phyloP scores from a whole-genome alignment of 2,113 vertebrate species.

The Rhabdornis inornatus region DNA sequence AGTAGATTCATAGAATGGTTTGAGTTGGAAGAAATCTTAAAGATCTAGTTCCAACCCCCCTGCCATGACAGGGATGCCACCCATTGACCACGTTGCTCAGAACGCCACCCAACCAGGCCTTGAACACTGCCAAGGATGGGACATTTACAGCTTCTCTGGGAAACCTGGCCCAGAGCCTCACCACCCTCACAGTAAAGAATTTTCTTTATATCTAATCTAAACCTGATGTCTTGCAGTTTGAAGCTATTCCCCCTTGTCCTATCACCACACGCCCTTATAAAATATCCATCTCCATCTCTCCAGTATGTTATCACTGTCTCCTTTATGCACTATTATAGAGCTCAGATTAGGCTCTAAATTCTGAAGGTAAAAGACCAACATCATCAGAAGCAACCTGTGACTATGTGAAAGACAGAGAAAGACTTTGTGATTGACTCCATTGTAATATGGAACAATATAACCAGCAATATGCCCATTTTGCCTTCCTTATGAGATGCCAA shows the following conservation, averaged over 20 bases:
- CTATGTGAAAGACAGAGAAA: background rate
- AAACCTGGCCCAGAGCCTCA: background rate
- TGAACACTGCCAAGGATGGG: background rate
- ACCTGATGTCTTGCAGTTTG: background rate
- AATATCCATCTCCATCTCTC: background rate
- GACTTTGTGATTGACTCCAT: accelerated
- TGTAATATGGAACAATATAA: background rate
- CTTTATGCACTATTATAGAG: background rate
- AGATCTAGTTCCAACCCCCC: background rate
- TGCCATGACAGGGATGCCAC: background rate
- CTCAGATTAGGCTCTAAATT: background rate
- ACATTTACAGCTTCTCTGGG: background rate
- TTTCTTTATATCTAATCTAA: background rate
- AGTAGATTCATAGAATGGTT: background rate
- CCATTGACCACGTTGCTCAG: background rate
- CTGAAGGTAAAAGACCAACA: background rate
- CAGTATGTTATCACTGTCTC: background rate
- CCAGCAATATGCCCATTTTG: background rate
- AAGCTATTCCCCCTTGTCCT: background rate
- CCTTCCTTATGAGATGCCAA: background rate
- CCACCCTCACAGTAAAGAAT: background rate
- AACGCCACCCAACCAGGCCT: background rate
- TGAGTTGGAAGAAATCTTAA: background rate
- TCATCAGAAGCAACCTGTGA: background rate
- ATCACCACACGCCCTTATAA: background rate